phyloP scores from a whole-genome alignment of 2,888 invertebrate species.

The Drosophila dives region DNA sequence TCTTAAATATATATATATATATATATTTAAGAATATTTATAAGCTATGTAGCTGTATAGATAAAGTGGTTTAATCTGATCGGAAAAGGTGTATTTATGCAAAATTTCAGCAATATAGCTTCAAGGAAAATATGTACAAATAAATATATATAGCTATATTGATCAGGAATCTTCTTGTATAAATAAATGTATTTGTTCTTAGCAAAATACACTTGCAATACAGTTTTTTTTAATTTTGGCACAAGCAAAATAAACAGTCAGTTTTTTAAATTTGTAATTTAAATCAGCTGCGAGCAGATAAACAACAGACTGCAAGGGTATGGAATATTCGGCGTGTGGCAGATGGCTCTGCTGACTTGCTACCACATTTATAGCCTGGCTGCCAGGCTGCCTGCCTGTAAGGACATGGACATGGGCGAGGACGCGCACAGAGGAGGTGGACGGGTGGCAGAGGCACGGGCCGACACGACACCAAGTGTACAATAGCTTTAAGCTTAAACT shows the following conservation, averaged over 20 bases:
- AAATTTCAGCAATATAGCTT: background rate
- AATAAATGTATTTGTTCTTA: background rate
- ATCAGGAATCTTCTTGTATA: background rate
- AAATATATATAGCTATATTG: background rate
- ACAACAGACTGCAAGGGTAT: background rate
- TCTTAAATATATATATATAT: background rate
- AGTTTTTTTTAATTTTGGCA: background rate
- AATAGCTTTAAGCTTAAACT: slow-evolving; percentile 82
- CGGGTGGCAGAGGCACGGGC: slow-evolving; percentile 35
- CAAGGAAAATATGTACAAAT: background rate
- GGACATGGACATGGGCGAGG: slow-evolving; percentile 54
- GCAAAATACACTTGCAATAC: background rate
- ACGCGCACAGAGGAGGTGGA: slow-evolving; percentile 30
- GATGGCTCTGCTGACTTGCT: slow-evolving; percentile 14
- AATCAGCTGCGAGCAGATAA: background rate
- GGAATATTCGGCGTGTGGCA: background rate
- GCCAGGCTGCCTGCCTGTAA: slow-evolving; percentile 53
- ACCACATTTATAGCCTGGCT: slow-evolving; percentile 34
- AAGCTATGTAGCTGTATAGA: too few relatives aligned
- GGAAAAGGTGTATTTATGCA: background rate
- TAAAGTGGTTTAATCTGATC: background rate
- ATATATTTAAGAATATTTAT: too few relatives aligned
- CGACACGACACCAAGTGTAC: slow-evolving; percentile 80
- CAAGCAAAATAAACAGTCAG: background rate
- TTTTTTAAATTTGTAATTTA: background rate